These are phyloP conservation scores for Eudemis profundana DNA, from an alignment of 2,888 invertebrate species.

Conservation along the genomic window DNA sequence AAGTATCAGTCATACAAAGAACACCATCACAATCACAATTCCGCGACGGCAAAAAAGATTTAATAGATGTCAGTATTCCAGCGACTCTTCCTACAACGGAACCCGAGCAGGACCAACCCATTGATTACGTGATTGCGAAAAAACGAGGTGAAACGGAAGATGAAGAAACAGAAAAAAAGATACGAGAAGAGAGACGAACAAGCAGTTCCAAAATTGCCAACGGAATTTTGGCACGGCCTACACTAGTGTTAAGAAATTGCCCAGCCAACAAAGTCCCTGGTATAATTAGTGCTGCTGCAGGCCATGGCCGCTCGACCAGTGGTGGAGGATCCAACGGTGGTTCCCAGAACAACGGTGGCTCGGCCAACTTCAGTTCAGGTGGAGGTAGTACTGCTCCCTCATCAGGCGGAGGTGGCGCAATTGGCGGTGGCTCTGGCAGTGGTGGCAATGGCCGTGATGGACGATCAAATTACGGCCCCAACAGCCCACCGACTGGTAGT, in stretches of 20 bases:
- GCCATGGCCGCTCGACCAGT: conserved; percentile 90
- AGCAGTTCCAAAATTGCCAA: conserved; percentile 88
- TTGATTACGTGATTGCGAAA: conserved; percentile 95
- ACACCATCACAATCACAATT: conserved; percentile 87
- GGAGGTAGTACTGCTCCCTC: conserved; percentile 85
- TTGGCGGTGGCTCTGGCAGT: conserved; percentile 90
- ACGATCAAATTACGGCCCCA: conserved; percentile 93
- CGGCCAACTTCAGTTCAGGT: conserved; percentile 83
- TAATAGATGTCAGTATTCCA: conserved; percentile 81
- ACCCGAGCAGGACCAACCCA: conserved; percentile 94
- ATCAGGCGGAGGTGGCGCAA: conserved; percentile 86
- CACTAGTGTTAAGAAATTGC: conserved; percentile 83
- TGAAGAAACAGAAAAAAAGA: conserved; percentile 88
- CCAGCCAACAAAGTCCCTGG: conserved; percentile 86
- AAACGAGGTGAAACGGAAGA: conserved; percentile 89
- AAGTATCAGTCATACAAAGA: conserved; percentile 93
- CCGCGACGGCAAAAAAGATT: conserved; percentile 78
- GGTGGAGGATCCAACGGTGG: conserved; percentile 82
- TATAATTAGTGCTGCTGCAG: conserved; percentile 90
- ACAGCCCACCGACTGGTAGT: conserved; percentile 94
- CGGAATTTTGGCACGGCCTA: conserved; percentile 81
- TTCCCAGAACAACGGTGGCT: conserved; percentile 80
- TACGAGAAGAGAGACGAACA: conserved; percentile 88
- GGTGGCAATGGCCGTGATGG: conserved; percentile 93
- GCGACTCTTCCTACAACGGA: conserved; percentile 81